Base-by-base conservation (phyloP, 2,888 invertebrate genomes). In the Argyresthia albistria region DNA sequence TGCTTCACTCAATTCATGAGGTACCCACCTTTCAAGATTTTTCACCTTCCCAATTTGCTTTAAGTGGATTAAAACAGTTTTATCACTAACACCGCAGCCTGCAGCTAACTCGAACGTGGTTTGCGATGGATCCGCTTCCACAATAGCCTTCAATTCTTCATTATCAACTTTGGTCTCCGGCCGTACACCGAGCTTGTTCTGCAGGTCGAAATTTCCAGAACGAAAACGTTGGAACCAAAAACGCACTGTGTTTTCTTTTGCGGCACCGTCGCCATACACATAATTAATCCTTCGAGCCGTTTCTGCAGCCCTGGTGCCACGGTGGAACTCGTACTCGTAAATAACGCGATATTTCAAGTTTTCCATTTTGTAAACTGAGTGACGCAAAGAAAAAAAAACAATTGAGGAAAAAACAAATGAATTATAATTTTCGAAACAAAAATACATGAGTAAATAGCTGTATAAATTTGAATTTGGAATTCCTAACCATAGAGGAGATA, bases 401-500 rank as follows among this genome's bases (percentile, higher is more conserved):
- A 15, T 9, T 9, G 11, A 46, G 10, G 11, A 15, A 36, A 35
- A 48, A 48, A 25, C 35, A 48, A 48, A 48, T 48, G 48, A 50
- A 11, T 50, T 6, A 46, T 10, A 11, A 11, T 53, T 55, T 55
- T 25, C 12, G 48, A 55, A 50, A 51, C 45, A 46, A 25, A 50
- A 54, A 54, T 51, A 14, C n/a, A 55, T 36, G 43, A 43, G 14
- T 35, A 52, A 37, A 39, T 43, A 52, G 53, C 48, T 54, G 35
- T 53, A 54, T 50, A 52, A 53, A 50, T 55, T 55, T 56, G 47
- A 55, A 54, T 43, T 58, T 52, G 53, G 54, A 55, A 56, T 58
- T 54, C 54, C 36, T 55, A 53, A 54, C 55, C 56, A 58, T 55
- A 55, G 39, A 54, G 50, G 43, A 55, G 54, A 53, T 56, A 58